Conservation (phyloP, 2,888 invertebrate species). For the Orchestes rusci region DNA sequence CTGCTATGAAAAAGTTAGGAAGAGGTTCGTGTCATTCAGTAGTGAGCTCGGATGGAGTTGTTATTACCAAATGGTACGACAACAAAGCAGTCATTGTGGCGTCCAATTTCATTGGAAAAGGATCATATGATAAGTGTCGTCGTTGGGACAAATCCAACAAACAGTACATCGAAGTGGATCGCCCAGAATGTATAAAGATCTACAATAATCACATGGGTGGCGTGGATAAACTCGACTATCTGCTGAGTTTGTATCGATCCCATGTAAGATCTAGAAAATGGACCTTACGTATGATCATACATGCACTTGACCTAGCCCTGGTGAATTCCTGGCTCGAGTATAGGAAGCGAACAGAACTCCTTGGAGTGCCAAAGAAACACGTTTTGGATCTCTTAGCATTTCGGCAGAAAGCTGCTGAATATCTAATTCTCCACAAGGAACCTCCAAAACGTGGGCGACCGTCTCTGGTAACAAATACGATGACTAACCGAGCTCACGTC, state of each 20-base stretch:
- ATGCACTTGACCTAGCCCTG: conserved; percentile 4
- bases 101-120: neutral
- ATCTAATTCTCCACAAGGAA: conserved; percentile 2
- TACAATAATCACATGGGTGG: conserved; percentile 12
- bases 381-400: conserved; percentile 3
- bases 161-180: too few species aligned
- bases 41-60: conserved; percentile 1
- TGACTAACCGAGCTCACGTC: neutral
- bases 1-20: neutral
- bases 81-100: conserved; percentile 1
- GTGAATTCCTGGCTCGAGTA: conserved; percentile 6
- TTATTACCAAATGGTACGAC: conserved; percentile 4
- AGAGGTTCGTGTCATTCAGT: neutral
- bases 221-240: conserved; percentile 12
- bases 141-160: neutral
- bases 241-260: conserved; percentile 3
- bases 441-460: conserved; percentile 9
- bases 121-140: neutral
- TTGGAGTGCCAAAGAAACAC: neutral
- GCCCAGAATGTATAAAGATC: too few species aligned
- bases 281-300: conserved; percentile 5
- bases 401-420: conserved; percentile 3
- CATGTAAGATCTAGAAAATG: conserved; percentile 6
- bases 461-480: neutral
- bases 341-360: neutral